Conservation (phyloP, 1,140 invertebrate species). For the Mamestra configurata region DNA sequence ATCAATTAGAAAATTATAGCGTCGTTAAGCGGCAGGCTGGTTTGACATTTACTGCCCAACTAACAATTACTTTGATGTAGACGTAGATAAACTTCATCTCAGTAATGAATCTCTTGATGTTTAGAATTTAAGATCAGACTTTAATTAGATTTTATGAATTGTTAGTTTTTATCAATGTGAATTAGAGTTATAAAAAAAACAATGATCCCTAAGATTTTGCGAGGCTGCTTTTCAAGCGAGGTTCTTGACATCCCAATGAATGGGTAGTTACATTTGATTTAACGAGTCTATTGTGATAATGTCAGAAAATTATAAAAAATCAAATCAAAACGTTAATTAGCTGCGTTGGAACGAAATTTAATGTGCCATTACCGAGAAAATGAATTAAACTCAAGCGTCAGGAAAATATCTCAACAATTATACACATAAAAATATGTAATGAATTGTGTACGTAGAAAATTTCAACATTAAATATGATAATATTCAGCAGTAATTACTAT, state of each 20-base stretch:
- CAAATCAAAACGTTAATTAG: conserved; percentile 56
- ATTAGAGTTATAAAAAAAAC: conserved; percentile 36
- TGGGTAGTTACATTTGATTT: conserved; percentile 52
- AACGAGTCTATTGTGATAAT: conserved; percentile 44
- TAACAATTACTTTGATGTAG: conserved; percentile 31
- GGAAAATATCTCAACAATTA: conserved; percentile 67
- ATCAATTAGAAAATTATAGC: conserved; percentile 43
- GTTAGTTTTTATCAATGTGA: conserved; percentile 37
- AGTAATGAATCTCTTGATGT: conserved; percentile 20
- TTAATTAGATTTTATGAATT: background rate
- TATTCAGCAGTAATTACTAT: conserved; percentile 40
- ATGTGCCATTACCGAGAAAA: conserved; percentile 60
- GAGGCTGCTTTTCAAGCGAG: too few relatives aligned
- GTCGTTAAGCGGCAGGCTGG: background rate
- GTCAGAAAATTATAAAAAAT: conserved; percentile 46
- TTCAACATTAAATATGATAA: conserved; percentile 47
- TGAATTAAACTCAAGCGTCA: conserved; percentile 58
- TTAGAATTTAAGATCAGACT: conserved; percentile 9
- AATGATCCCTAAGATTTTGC: conserved; percentile 31
- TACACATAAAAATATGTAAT: conserved; percentile 37
- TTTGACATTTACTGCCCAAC: conserved; percentile 26
- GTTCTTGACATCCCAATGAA: conserved; percentile 54
- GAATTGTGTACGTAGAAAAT: conserved; percentile 35
- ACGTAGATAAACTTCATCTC: conserved; percentile 20
- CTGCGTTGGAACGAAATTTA: conserved; percentile 57